These are phyloP conservation scores for Pocota personata DNA, from an alignment of 2,888 invertebrate species.

Conservation along the genomic window DNA sequence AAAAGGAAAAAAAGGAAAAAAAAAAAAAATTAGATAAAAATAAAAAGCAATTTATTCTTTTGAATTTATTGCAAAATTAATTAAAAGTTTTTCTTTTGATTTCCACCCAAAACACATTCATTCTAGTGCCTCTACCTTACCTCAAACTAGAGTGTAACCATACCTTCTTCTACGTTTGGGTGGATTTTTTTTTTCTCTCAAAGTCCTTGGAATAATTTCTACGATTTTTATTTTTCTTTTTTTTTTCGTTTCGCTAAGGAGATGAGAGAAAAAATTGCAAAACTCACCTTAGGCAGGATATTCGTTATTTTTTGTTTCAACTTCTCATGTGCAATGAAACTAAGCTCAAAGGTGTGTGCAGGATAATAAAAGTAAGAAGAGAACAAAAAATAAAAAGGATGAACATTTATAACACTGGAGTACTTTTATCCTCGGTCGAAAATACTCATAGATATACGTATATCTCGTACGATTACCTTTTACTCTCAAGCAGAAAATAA, in stretches of 20 bases:
- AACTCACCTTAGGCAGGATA: slow-evolving; percentile 48
- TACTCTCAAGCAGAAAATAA: slow-evolving; percentile 27
- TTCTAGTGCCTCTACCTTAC: slow-evolving; percentile 11
- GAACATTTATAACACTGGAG: slow-evolving; percentile 13
- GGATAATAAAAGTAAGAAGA: slow-evolving; percentile 12
- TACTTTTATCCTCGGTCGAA: slow-evolving; percentile 21
- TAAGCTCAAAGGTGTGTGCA: slow-evolving; percentile 12
- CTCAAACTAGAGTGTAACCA: slow-evolving; percentile 20
- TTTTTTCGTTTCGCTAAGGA: neutral
- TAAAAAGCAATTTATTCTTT: slow-evolving; percentile 72
- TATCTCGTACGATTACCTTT: slow-evolving; percentile 1
- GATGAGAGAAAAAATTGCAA: slow-evolving; percentile 15
- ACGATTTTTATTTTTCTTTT: slow-evolving; percentile 4
- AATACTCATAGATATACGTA: neutral
- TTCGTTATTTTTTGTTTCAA: slow-evolving; percentile 13
- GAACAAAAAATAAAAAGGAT: slow-evolving; percentile 15
- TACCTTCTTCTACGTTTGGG: neutral
- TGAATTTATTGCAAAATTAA: slow-evolving; percentile 73
- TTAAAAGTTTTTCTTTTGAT: slow-evolving; percentile 73
- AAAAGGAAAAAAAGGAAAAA: neutral
- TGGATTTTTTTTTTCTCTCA: slow-evolving; percentile 17
- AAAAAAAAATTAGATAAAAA: slow-evolving; percentile 53
- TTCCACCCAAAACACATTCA: slow-evolving; percentile 59
- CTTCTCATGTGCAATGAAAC: slow-evolving; percentile 36
- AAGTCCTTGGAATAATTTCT: slow-evolving; percentile 37